Evolutionary conservation across 2,113 vertebrate genomes (phyloP).

Genomic region (Solea solea): DNA sequence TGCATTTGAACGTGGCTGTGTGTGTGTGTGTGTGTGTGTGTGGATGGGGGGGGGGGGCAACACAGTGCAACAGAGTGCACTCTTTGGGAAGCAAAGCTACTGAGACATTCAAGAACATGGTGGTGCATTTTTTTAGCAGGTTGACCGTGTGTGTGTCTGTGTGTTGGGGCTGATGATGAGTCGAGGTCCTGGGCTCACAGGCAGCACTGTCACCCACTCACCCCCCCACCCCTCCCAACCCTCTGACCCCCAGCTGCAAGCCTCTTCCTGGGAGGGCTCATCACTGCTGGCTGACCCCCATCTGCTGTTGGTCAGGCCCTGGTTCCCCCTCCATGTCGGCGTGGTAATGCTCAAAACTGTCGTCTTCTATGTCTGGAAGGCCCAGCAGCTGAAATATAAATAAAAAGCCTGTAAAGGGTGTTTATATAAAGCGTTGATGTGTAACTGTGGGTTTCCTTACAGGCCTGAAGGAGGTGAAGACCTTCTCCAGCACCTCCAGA

Average conservation of each 20-base stretch:
- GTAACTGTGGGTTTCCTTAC: constrained; percentile 79
- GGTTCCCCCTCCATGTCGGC: constrained; percentile 97
- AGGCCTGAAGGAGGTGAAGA: constrained; percentile 98
- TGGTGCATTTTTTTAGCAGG: constrained; percentile 72
- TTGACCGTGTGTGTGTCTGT: constrained; percentile 39
- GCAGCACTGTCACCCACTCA: constrained; percentile 12
- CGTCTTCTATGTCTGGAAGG: constrained; percentile 95
- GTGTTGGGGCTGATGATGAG: constrained; percentile 44
- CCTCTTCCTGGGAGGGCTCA: constrained; percentile 40
- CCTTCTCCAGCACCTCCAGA: constrained; percentile 96
- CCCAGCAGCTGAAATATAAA: constrained; percentile 86
- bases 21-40: constrained; percentile 30
- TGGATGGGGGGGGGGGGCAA: constrained; percentile 18
- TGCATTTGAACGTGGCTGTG: constrained; percentile 48
- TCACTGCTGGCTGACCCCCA: constrained; percentile 99
- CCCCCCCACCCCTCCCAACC: too few relatives aligned
- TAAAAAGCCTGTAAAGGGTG: background rate
- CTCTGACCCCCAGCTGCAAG: constrained; percentile 21
- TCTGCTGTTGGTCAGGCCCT: constrained; percentile 97
- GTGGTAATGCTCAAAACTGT: constrained; percentile 96
- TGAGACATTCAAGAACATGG: constrained; percentile 75
- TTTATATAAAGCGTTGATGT: constrained; percentile 1
- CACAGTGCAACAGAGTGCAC: constrained; percentile 62
- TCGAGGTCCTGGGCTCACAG: constrained; percentile 17
- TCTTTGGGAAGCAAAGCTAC: constrained; percentile 77